phyloP scores from a whole-genome alignment of 2,113 vertebrate species.

The Campylomormyrus numenius region DNA sequence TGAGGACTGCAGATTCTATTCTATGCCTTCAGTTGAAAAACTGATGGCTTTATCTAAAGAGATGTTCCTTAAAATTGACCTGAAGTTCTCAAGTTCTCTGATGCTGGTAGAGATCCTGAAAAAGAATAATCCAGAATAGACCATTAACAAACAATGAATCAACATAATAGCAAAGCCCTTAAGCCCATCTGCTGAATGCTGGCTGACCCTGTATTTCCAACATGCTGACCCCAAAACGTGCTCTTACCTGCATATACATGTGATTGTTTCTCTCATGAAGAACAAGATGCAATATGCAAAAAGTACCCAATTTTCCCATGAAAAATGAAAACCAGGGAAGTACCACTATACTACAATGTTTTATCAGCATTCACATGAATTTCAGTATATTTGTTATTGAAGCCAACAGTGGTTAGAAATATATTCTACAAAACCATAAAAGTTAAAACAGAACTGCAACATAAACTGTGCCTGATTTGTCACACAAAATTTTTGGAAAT shows the following conservation, averaged over 20 bases:
- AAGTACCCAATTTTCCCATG: background rate
- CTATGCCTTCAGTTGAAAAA: background rate
- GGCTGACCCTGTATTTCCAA: background rate
- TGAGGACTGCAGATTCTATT: background rate
- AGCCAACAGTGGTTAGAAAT: background rate
- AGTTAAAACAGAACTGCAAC: background rate
- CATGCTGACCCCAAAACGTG: background rate
- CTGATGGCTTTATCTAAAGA: slow-evolving; percentile 33
- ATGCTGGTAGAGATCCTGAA: slow-evolving; percentile 85
- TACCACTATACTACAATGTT: background rate
- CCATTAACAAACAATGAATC: background rate
- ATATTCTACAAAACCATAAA: background rate
- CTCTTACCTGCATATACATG: background rate
- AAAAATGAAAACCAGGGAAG: background rate
- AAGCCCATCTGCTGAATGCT: background rate
- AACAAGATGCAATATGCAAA: background rate
- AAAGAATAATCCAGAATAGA: slow-evolving; percentile 22
- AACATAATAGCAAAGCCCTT: background rate
- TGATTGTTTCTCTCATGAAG: background rate
- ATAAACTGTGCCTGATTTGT: background rate
- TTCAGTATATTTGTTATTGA: background rate
- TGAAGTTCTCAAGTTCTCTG: slow-evolving; percentile 81
- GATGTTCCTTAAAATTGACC: slow-evolving; percentile 60
- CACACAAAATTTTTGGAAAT: background rate
- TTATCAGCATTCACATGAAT: background rate